Evolutionary conservation across 2,113 vertebrate species (phyloP).

Genomic region (Zosterops lateralis): DNA sequence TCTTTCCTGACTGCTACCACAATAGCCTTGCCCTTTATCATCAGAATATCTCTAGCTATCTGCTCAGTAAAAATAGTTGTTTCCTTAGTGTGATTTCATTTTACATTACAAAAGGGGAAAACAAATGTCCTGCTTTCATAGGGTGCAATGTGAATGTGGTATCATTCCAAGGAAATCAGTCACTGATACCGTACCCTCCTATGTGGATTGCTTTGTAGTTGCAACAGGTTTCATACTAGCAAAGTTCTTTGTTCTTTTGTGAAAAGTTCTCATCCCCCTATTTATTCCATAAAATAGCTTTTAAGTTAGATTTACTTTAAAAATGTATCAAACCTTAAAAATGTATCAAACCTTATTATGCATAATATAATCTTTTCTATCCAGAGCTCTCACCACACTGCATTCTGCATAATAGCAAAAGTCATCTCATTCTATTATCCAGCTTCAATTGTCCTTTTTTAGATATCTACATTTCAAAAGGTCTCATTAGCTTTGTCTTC

Average conservation of each 20-base stretch:
- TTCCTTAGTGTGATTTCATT: constrained; percentile 2
- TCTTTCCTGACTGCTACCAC: constrained; percentile 16
- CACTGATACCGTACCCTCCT: not conserved
- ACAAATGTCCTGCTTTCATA: not conserved
- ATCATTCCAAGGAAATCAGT: not conserved
- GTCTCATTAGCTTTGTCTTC: not conserved
- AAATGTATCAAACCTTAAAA: not conserved
- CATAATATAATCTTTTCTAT: not conserved
- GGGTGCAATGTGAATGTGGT: not conserved
- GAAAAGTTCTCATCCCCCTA: not conserved
- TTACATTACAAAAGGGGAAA: not conserved
- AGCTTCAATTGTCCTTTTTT: not conserved
- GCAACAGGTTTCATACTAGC: not conserved
- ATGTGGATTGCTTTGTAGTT: not conserved
- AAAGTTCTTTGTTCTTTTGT: not conserved
- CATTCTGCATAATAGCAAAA: not conserved
- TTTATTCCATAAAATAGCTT: not conserved
- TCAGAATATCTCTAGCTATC: constrained; percentile 15
- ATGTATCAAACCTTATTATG: not conserved
- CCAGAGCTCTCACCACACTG: not conserved
- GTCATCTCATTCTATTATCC: not conserved
- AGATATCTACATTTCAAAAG: constrained; percentile 24
- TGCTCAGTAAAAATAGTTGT: constrained; percentile 4
- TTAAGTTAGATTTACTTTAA: not conserved
- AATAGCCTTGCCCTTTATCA: constrained; percentile 26